phyloP scores from a whole-genome alignment of 2,113 vertebrate species.

The Lepisosteus oculatus region DNA sequence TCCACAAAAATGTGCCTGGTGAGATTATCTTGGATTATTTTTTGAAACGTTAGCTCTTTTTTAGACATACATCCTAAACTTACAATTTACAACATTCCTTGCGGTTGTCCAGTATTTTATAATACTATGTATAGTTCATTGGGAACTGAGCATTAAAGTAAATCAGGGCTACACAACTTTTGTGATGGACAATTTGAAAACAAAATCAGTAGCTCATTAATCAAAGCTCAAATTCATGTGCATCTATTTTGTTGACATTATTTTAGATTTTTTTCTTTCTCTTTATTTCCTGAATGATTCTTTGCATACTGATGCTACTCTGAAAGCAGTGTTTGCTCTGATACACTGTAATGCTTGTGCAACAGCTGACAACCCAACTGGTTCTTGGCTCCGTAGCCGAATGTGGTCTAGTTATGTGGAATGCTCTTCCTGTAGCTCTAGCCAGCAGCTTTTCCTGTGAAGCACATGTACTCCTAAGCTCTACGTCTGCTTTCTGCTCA shows the following conservation, averaged over 20 bases:
- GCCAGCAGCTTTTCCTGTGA: background rate
- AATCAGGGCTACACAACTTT: too few relatives aligned
- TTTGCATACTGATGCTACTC: constrained; percentile 4
- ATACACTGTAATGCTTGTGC: background rate
- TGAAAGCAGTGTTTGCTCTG: background rate
- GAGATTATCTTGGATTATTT: too few relatives aligned
- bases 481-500: constrained; percentile 9
- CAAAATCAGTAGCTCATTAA: background rate
- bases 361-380: background rate
- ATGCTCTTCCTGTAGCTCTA: background rate
- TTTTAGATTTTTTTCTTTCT: constrained; percentile 20
- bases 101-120: too few relatives aligned
- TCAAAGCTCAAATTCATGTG: constrained; percentile 4
- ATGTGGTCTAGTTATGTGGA: background rate
- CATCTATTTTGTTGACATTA: background rate
- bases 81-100: too few relatives aligned
- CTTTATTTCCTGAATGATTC: constrained; percentile 7
- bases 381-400: background rate
- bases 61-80: too few relatives aligned
- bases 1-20: too few relatives aligned
- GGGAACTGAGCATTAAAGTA: constrained; percentile 5
- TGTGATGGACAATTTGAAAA: background rate
- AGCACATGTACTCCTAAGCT: background rate
- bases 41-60: too few relatives aligned
- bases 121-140: background rate